Conservation (phyloP, 2,888 invertebrate genomes). For the Lordiphosa andalusiaca region DNA sequence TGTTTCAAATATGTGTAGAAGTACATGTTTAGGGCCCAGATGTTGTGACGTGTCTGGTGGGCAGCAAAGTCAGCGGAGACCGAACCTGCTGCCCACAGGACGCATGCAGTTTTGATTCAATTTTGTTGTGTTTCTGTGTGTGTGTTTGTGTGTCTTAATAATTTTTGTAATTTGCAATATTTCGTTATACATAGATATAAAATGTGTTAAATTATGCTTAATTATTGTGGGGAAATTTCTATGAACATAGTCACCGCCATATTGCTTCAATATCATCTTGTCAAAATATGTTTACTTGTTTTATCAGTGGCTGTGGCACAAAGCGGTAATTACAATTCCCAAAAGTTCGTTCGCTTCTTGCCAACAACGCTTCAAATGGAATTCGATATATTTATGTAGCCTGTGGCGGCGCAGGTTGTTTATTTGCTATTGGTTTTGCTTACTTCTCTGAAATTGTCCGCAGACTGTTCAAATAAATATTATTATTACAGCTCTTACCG, state of each 20-base stretch:
- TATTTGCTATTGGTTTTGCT: conserved; percentile 4
- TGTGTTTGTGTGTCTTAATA: conserved; percentile 6
- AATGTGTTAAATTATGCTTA: conserved; percentile 26
- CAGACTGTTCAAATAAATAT: background rate
- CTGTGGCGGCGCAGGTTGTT: conserved; percentile 43
- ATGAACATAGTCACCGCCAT: conserved; percentile 80
- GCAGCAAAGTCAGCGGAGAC: background rate
- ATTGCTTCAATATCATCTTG: conserved; percentile 79
- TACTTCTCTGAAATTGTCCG: conserved; percentile 22
- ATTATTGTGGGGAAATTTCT: conserved; percentile 42
- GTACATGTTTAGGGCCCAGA: conserved; percentile 3
- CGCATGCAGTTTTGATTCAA: conserved; percentile 6
- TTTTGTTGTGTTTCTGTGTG: conserved; percentile 3
- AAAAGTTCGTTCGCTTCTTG: conserved; percentile 1
- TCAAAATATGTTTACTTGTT: conserved; percentile 40
- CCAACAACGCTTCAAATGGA: conserved; percentile 25
- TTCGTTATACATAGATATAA: conserved; percentile 2
- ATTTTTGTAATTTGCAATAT: conserved; percentile 8
- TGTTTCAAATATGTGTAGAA: background rate
- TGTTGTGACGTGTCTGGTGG: conserved; percentile 3
- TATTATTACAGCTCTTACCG: conserved; percentile 10
- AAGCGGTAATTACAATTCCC: background rate
- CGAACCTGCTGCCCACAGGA: background rate
- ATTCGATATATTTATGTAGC: conserved; percentile 43
- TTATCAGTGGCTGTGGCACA: conserved; percentile 9